Evolutionary conservation across 2,113 vertebrate species (phyloP), one percentile per base, ranked within the genome.

Genomic region (Tor tambroides): DNA sequence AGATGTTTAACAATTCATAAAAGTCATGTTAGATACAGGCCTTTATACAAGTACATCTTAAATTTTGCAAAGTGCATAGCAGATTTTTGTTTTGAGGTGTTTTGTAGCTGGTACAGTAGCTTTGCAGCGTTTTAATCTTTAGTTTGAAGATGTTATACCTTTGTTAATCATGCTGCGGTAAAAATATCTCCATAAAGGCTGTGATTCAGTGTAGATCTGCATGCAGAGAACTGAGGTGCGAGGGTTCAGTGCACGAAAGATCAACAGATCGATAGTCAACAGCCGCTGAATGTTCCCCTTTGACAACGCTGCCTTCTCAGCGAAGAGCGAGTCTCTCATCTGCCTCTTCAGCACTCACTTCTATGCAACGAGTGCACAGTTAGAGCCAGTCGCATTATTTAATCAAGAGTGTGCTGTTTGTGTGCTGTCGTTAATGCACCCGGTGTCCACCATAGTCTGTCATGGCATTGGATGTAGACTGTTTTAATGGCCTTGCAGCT

Each of bases 241-340:
- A 72, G n/a, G 12, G 43, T 82, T 87, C 78, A 71, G 76, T 87
- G 82, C 79, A 56, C 1, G 51, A 15, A 84, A 51, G 49, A 81
- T 67, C 75, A 84, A 59, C 87, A 88, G 86, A 81, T 88, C 87
- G 46, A 88, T 90, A 80, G 41, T 72, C 28, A 85, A 76, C 80
- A 83, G 84, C 71, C 46, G 26, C 78, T 86, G 54, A 38, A 86
- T 75, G 69, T 85, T 89, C 78, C 65, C 30, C 75, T 89, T 80
- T 88, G 74, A 86, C 84, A 83, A 63, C 30, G 26, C 51, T 76
- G 65, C 72, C 72, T 84, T 65, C 79, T 80, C 83, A 21, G 21
- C 80, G 28, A 54, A 79, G 65, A 75, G 61, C 26, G 21, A 80
- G 21, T 69, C 54, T 87, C 26, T 77, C 71, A 65, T 88, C 35